Base-by-base conservation (phyloP, 2,888 invertebrate species). In the Disparrhopalites patrizii region DNA sequence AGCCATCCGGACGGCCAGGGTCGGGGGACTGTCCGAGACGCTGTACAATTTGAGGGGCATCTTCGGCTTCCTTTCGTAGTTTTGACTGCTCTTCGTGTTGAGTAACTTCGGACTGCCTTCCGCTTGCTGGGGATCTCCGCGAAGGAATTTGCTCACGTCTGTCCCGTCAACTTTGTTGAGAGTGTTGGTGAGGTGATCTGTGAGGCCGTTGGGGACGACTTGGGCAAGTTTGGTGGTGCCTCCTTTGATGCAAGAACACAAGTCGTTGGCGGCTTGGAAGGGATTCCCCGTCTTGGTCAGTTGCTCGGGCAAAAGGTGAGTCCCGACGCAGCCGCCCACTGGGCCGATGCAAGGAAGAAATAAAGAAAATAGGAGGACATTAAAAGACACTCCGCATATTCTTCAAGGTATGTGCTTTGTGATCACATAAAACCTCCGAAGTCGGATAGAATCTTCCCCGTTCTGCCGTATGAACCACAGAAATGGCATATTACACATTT, bases 1-100 rank as follows among this genome's bases (percentile, higher is more conserved):
- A 1, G 84, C 83, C 81, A 87, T 87, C 38, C 86, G 82, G 57
- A 89, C 89, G 4, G 88, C 87, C 66, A 89, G 78, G 5, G 89
- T 89, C 57, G 90, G 90, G 1, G 90, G 90, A 1, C 90, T 89
- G 80, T 90, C 89, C 3, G 86, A 86, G 60, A 90, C 86, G 54
- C 84, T 83, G 76, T 89, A 90, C 50, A 90, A 78, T 77, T 87
- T 89, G 78, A 90, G 58, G 28, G 75, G 71, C 77, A 76, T 77
- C 33, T 25, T 67, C 51, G 13, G n/a, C 40, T 28, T 54, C 43
- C 5, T 30, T 5, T 52, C n/a, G 25, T 3, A 1, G 13, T 28
- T 31, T 54, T 18, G 7, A 20, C 13, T 36, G 3, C 31, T 30
- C 56, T 52, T 28, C 43, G n/a, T 15, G n/a, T 50, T 61, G n/a